Conservation (phyloP, 1,140 invertebrate genomes). For the Orussus abietinus region DNA sequence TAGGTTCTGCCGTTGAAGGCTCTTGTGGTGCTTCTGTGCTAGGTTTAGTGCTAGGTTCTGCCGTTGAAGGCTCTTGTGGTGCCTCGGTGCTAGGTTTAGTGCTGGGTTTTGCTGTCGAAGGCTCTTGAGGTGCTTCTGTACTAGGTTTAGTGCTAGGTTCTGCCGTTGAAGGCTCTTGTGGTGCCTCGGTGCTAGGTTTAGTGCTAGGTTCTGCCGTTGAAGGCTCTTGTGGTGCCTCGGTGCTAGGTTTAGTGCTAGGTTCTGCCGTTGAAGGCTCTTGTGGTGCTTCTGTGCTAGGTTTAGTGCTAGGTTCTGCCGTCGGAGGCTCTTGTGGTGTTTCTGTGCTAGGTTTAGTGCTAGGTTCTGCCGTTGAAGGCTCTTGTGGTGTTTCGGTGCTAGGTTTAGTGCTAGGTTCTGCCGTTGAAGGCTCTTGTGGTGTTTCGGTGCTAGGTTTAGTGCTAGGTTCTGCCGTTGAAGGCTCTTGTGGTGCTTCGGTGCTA, state of each 20-base stretch:
- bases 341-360: not conserved
- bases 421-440: not conserved
- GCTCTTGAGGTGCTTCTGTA: too few species aligned
- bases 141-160: too few species aligned
- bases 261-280: not conserved
- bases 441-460: not conserved
- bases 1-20: too few species aligned
- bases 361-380: not conserved
- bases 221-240: not conserved
- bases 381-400: not conserved
- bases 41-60: too few species aligned
- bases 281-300: not conserved
- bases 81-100: too few species aligned
- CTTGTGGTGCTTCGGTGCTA: not conserved
- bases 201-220: constrained; percentile 17
- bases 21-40: too few species aligned
- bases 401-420: not conserved
- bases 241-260: not conserved
- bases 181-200: constrained; percentile 1
- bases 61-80: too few species aligned
- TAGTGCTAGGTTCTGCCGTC: not conserved
- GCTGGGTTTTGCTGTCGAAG: too few species aligned
- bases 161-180: not conserved
- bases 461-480: not conserved
- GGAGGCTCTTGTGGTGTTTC: not conserved